Evolutionary conservation across 2,113 vertebrate genomes (phyloP).

Genomic region (Acanthochromis polyacanthus): DNA sequence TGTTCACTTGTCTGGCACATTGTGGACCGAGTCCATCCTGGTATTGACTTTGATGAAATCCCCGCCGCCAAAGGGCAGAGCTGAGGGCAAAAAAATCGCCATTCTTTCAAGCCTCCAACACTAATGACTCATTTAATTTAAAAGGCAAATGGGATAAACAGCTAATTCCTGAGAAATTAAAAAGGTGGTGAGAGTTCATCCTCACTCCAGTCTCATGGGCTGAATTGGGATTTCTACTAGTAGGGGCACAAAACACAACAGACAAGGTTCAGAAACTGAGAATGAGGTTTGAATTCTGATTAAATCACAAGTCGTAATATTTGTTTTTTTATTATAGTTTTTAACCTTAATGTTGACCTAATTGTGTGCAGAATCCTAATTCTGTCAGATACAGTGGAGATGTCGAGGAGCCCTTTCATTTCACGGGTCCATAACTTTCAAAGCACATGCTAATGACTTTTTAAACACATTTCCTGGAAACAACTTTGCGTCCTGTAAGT

Average conservation of each 20-base stretch:
- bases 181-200: constrained; percentile 20
- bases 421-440: not conserved
- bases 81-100: not conserved
- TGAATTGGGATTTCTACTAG: not conserved
- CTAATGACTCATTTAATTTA: constrained; percentile 41
- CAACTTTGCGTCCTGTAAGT: not conserved
- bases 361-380: constrained; percentile 2
- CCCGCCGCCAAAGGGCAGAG: not conserved
- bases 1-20: not conserved
- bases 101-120: constrained; percentile 6
- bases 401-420: not conserved
- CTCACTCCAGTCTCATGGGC: not conserved
- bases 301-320: not conserved
- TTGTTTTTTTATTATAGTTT: not conserved
- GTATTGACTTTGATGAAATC: not conserved
- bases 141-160: constrained; percentile 39
- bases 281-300: not conserved
- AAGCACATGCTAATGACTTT: not conserved
- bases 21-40: not conserved
- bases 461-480: not conserved
- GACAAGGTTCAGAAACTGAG: not conserved
- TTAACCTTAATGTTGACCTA: not conserved
- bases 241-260: not conserved
- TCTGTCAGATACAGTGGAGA: not conserved
- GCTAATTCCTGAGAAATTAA: constrained; percentile 40